Conservation (phyloP, 2,888 invertebrate species). For the Leptinotarsa peninsularis region DNA sequence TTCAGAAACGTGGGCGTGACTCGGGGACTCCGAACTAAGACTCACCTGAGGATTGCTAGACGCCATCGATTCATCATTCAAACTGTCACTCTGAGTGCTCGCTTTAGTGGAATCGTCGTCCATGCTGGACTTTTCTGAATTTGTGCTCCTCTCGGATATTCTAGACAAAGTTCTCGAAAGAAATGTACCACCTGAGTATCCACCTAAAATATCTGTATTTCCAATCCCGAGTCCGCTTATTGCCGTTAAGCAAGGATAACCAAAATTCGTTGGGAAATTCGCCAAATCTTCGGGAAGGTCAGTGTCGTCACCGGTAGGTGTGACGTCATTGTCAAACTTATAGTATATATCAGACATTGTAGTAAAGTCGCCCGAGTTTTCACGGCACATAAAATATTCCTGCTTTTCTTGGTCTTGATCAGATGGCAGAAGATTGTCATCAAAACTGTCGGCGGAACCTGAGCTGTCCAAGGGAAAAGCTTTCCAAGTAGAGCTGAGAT, state of each 20-base stretch:
- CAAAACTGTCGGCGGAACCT: conserved; percentile 86
- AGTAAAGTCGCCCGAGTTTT: conserved; percentile 60
- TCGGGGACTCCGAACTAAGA: conserved; percentile 86
- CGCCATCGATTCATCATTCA: conserved; percentile 85
- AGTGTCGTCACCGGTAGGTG: conserved; percentile 73
- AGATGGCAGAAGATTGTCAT: conserved; percentile 84
- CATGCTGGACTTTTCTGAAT: conserved; percentile 88
- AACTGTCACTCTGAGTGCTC: conserved; percentile 84
- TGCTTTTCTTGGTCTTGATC: conserved; percentile 72
- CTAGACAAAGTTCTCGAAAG: conserved; percentile 83
- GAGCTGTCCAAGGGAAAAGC: conserved; percentile 88
- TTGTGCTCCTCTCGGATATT: conserved; percentile 89
- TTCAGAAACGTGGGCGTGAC: conserved; percentile 75
- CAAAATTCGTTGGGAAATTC: conserved; percentile 81
- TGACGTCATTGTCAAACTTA: conserved; percentile 67
- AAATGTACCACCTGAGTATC: conserved; percentile 72
- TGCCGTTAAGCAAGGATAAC: conserved; percentile 75
- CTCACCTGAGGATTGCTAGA: conserved; percentile 89
- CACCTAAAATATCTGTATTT: conserved; percentile 75
- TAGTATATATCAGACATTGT: conserved; percentile 60
- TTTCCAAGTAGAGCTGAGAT: conserved; percentile 84
- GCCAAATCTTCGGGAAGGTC: conserved; percentile 82
- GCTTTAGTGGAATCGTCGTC: conserved; percentile 89
- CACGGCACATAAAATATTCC: conserved; percentile 64
- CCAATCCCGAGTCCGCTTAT: conserved; percentile 70